Evolutionary conservation across 1,140 invertebrate species (phyloP), one percentile per base, ranked within the genome.

Genomic region (Mercenaria mercenaria): DNA sequence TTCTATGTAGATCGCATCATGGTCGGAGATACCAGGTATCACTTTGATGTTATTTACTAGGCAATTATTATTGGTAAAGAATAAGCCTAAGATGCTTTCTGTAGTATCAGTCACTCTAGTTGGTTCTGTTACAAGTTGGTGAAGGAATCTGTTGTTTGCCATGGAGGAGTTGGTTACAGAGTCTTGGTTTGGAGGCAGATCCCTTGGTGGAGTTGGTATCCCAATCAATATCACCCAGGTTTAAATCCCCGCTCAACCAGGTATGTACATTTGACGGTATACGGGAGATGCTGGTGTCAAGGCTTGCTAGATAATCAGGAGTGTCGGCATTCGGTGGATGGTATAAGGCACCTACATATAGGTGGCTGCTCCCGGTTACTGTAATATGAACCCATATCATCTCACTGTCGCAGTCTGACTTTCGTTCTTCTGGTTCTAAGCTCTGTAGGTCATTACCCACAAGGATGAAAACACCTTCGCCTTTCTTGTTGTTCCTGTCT

Each of bases 381-480:
- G 6, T 76, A 34, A 76, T 41, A 11, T 41, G 29, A 6, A 34
- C 39, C 72, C 72, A 76, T 11, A 76, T 29, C 72, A 76, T 76
- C 72, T 76, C 72, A 26, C 72, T 34, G 34, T 76, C 72, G 6
- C 39, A 18, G 11, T 39, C 29, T 34, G 26, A 6, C 13, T 10
- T 18, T 29, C 18, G 39, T 29, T 76, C 34, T 10, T 76, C 72
- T 23, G 72, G 72, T 37, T 76, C 15, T 43, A 37, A 15, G 39
- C 34, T 76, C 13, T 41, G 10, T 13, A 76, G 29, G 32, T 37
- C 39, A 18, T 76, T 41, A 32, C 20, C 6, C 26, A 76, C 34
- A 13, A 76, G 72, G 72, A 76, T 76, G 39, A 76, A 76, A 39
- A 76, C 72, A 37, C 72, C 72, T n/a, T 34, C 72, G 6, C 72